These are phyloP conservation scores for Mastomys coucha DNA, from an alignment of 2,113 vertebrate species.

Conservation along the genomic window DNA sequence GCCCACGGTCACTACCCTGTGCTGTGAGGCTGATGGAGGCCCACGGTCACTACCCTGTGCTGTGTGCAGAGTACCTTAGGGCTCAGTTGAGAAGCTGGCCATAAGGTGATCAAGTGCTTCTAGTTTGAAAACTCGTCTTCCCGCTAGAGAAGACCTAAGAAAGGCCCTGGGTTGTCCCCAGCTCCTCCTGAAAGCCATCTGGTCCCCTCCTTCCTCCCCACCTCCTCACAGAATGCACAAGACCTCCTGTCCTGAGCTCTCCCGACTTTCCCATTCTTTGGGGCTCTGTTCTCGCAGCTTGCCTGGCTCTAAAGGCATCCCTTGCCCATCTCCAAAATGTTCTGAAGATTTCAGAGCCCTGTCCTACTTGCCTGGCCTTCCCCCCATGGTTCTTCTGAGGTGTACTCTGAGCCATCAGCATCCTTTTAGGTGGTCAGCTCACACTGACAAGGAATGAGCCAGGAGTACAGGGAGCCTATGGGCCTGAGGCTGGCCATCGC, in stretches of 20 bases:
- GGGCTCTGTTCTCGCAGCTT: neutral
- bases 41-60: accelerated
- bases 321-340: neutral
- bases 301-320: neutral
- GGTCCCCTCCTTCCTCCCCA: neutral
- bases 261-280: neutral
- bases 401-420: neutral
- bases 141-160: neutral
- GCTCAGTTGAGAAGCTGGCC: neutral
- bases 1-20: too few relatives aligned
- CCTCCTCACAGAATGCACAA: neutral
- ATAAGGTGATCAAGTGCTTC: neutral
- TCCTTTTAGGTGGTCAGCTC: neutral
- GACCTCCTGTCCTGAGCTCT: neutral
- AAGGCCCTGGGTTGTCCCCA: neutral
- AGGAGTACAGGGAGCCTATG: neutral
- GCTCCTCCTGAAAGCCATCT: neutral
- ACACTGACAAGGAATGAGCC: neutral
- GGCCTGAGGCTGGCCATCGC: neutral
- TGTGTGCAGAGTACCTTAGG: neutral
- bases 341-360: neutral
- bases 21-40: neutral
- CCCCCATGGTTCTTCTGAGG: neutral
- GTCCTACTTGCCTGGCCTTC: neutral
- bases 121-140: neutral